Percentiles rank a stretch among this genome's conserved stretches.
Conservation (phyloP, 2,113 vertebrate species). For the Pterocles burchelli region DNA sequence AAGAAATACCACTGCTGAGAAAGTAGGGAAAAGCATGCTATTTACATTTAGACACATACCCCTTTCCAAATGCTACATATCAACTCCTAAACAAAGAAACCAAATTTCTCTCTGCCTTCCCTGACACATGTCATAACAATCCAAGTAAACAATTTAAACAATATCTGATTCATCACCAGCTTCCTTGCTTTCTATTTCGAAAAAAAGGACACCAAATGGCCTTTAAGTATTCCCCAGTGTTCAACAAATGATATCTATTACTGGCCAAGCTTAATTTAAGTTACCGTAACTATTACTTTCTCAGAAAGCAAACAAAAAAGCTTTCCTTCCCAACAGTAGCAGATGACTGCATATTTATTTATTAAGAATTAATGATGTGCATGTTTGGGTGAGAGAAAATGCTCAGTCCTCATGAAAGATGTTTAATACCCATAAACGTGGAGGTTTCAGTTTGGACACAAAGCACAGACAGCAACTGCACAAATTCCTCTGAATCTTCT, state of each 20-base stretch:
- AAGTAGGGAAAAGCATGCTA: neutral
- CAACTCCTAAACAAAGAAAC: neutral
- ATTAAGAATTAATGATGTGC: neutral
- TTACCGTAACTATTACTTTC: neutral
- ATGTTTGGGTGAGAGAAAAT: neutral
- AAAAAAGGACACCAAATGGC: neutral
- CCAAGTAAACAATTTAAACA: neutral
- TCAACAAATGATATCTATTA: neutral
- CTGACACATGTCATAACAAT: neutral
- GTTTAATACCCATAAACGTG: neutral
- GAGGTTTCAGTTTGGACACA: neutral
- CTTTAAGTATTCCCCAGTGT: neutral
- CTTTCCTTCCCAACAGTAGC: neutral
- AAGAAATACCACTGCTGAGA: neutral
- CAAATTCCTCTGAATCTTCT: neutral
- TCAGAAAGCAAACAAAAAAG: neutral
- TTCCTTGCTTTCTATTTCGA: neutral
- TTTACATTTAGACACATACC: neutral
- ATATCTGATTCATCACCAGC: neutral
- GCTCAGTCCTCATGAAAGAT: neutral
- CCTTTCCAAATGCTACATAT: neutral
- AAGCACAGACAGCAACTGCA: neutral
- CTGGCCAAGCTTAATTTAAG: neutral
- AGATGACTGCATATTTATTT: neutral
- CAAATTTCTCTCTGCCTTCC: neutral